Evolutionary conservation across 2,888 invertebrate genomes (phyloP), one percentile per base, ranked within the genome.

Genomic region (Pycnomerus fuliginosus): DNA sequence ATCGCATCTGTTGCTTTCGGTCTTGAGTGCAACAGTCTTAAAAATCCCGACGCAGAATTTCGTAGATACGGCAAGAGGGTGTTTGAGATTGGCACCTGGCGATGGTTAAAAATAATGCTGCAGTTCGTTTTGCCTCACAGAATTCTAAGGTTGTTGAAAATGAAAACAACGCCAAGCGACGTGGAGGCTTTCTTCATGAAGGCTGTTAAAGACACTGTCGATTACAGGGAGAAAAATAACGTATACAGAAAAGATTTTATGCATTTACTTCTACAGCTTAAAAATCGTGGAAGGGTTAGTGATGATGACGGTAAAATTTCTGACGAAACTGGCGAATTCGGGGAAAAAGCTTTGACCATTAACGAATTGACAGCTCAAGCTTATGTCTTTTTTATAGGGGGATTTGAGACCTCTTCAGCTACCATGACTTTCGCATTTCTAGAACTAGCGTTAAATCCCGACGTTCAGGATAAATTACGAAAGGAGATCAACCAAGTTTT

Each of bases 1-100:
- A 76, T 78, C 24, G 35, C 41, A 0, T 76, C 75, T 17, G 75
- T 77, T 39, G 80, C 78, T 8, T 81, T 82, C 56, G 82, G 81
- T 11, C 70, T 82, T 5, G 77, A 80, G 45, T 76, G 76, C 48
- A 76, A 80, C 50, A 76, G 77, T 10, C 74, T 81, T 28, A 70
- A 73, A 28, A 71, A 76, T 56, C 67, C 76, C 1, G 70, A 78
- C 44, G 72, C 76, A 0, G 73, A 76, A 44, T 79, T 80, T 58
- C 20, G 45, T n/a, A 23, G 41, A 22, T 41, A 38, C 11, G 57
- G 52, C 16, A 44, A 23, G 27, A 25, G 11, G 10, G n/a, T n/a
- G n/a, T n/a, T n/a, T n/a, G n/a, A n/a, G n/a, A n/a, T n/a, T n/a
- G n/a, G n/a, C n/a, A n/a, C n/a, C n/a, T n/a, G n/a, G n/a, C n/a